Base-by-base conservation (phyloP, 2,113 vertebrate species). In the Poicephalus meyeri region DNA sequence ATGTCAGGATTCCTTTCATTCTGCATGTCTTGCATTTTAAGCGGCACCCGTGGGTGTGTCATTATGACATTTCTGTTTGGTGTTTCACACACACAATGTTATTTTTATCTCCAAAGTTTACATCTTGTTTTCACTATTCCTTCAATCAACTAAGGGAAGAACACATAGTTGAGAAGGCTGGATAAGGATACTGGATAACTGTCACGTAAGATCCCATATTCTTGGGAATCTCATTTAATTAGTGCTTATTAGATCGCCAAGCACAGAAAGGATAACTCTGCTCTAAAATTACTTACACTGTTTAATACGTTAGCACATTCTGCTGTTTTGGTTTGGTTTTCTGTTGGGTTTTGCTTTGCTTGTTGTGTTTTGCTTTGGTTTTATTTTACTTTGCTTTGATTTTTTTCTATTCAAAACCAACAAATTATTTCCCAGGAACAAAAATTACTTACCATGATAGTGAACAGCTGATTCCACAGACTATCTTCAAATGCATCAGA, bases 1-100 rank as follows among this genome's bases (percentile, higher is more conserved):
- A 42, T 66, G 41, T 93, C 77, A 71, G 49, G 25, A 58, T 88
- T 91, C 70, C 31, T 86, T 89, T 80, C 66, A 76, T 70, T 88
- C 58, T 53, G 35, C 24, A 16, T 20, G 13, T 44, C 52, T 84
- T 81, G 23, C 16, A 79, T 1, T 55, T 23, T 35, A 83, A 94
- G 52, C 1, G 4, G 53, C 13, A 90, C 24, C 64, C 68, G 12
- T 31, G 20, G 47, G 37, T 76, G 28, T 63, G 18, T 50, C 52
- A 84, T 31, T 37, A 53, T 31, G 42, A 41, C 26, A 68, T 26
- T 58, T 87, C 31, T 70, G 3, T 47, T 86, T 83, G 50, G 19
- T 80, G 7, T 58, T 83, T 91, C 42, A 74, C 21, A 49, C 29
- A 50, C 9, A 16, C 15, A 77, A 80, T 24, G 47, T 15, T 23